Evolutionary conservation across 2,113 vertebrate species (phyloP).

Genomic region (Thunnus maccoyii): DNA sequence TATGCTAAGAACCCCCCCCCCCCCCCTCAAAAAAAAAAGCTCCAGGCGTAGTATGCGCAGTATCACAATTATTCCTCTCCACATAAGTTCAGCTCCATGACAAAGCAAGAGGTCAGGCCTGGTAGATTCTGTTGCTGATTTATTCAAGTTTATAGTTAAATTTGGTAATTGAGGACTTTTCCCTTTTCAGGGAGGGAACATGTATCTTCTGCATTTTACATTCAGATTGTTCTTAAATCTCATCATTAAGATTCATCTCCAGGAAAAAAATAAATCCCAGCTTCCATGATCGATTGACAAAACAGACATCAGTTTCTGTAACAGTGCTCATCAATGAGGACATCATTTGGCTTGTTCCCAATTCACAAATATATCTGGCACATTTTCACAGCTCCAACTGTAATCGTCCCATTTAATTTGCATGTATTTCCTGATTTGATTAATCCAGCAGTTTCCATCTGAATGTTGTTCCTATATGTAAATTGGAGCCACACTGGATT

Average conservation of each 20-base stretch:
- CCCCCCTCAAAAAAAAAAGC: neutral
- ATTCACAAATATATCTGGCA: neutral
- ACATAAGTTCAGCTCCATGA: neutral
- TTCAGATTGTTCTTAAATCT: too few species aligned
- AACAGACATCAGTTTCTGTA: too few species aligned
- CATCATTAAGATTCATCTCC: neutral
- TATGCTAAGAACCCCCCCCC: neutral
- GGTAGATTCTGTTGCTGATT: neutral
- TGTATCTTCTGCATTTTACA: too few species aligned
- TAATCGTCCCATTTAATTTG: too few species aligned
- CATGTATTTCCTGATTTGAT: too few species aligned
- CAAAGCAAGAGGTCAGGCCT: neutral
- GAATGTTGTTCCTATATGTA: too few species aligned
- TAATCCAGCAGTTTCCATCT: too few species aligned
- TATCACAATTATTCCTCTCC: neutral
- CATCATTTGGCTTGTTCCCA: neutral
- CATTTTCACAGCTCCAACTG: neutral
- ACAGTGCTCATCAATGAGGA: neutral
- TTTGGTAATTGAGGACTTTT: too few species aligned
- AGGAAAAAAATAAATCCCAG: neutral
- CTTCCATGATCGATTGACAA: neutral
- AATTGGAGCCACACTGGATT: too few species aligned
- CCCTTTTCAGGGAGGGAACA: too few species aligned
- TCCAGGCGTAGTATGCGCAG: constrained; percentile 1
- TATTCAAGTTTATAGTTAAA: neutral